Evolutionary conservation across 2,113 vertebrate species (phyloP).

Genomic region (Pteronura brasiliensis): DNA sequence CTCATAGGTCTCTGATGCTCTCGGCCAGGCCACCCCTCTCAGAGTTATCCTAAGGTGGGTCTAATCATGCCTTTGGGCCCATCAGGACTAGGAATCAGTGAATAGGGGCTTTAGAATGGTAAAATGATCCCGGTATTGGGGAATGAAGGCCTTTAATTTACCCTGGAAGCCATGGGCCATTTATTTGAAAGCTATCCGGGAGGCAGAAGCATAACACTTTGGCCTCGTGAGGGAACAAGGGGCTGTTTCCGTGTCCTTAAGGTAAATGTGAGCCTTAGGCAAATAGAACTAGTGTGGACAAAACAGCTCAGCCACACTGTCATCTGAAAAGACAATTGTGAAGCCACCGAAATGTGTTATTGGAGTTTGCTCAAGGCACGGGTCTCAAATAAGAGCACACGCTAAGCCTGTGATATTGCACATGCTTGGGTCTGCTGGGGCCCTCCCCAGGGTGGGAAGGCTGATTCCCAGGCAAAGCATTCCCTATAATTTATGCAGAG

Average conservation of each 20-base stretch:
- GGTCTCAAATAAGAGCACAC: background rate
- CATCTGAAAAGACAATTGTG: conserved; percentile 35
- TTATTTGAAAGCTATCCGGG: background rate
- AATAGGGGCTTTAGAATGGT: background rate
- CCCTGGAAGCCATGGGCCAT: background rate
- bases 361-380: conserved; percentile 54
- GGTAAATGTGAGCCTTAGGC: conserved; percentile 29
- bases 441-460: background rate
- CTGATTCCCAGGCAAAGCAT: background rate
- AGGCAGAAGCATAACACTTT: background rate
- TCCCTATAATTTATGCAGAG: background rate
- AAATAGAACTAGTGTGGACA: conserved; percentile 30
- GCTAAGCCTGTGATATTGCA: background rate
- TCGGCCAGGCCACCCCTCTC: accelerated
- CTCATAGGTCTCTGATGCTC: background rate
- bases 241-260: background rate
- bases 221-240: background rate
- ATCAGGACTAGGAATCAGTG: background rate
- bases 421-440: background rate
- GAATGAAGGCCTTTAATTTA: background rate
- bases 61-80: accelerated
- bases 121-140: no score
- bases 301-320: conserved; percentile 30
- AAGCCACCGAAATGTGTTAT: background rate
- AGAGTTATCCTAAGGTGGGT: no score